Evolutionary conservation across 2,888 invertebrate genomes (phyloP).

Genomic region (Aquatica leii): DNA sequence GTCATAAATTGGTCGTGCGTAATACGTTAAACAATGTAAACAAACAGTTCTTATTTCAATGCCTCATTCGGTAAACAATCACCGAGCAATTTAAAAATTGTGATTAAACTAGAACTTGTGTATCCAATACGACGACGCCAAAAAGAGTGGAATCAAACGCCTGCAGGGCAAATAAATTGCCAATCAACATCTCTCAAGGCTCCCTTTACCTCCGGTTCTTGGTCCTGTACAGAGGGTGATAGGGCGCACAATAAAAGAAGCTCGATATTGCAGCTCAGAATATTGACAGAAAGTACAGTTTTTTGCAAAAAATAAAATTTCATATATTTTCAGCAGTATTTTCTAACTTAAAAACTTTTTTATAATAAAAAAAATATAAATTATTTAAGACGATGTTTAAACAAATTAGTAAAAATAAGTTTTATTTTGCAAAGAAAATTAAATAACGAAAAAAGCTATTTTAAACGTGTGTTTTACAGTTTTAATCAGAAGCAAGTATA

Average conservation of each 20-base stretch:
- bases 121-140: conserved; percentile 40
- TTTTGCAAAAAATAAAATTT: conserved; percentile 15
- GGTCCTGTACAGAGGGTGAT: conserved; percentile 35
- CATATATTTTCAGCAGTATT: no score
- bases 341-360: no score
- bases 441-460: no score
- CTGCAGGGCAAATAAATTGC: conserved; percentile 60
- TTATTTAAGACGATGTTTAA: no score
- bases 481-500: no score
- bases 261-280: conserved; percentile 45
- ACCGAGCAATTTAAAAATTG: conserved; percentile 22
- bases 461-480: no score
- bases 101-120: conserved; percentile 38
- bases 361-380: no score
- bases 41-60: not conserved
- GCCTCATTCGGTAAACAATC: not conserved
- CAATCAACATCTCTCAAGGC: conserved; percentile 58
- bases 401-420: no score
- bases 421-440: no score
- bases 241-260: conserved; percentile 46
- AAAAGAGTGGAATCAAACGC: conserved; percentile 52
- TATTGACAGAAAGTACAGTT: conserved; percentile 46
- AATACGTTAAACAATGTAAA: not conserved
- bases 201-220: conserved; percentile 44
- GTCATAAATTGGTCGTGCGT: not conserved